phyloP scores from a whole-genome alignment of 1,140 invertebrate genomes.

The Trichogramma pretiosum region DNA sequence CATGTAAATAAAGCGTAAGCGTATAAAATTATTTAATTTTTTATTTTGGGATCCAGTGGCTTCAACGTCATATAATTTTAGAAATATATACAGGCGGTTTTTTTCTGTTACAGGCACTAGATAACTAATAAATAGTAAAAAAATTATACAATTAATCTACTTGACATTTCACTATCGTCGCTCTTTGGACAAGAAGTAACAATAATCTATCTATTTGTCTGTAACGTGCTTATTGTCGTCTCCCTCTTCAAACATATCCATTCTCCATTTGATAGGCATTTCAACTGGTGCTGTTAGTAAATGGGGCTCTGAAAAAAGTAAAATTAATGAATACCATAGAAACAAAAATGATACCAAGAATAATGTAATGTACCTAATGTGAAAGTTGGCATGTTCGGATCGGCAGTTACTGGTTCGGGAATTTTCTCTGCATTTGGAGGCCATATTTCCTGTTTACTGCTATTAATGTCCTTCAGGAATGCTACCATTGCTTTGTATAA shows the following conservation, averaged over 20 bases:
- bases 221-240: too few species aligned
- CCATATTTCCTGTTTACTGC: constrained; percentile 37
- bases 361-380: constrained; percentile 25
- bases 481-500: constrained; percentile 25
- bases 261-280: constrained; percentile 22
- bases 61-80: not conserved
- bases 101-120: not conserved
- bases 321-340: too few species aligned
- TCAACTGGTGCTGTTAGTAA: constrained; percentile 30
- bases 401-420: constrained; percentile 4
- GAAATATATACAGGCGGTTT: not conserved
- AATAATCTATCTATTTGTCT: constrained; percentile 3
- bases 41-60: too few species aligned
- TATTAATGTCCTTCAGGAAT: constrained; percentile 28
- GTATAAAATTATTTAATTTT: too few species aligned
- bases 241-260: constrained; percentile 30
- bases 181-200: too few species aligned
- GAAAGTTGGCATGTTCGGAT: constrained; percentile 5
- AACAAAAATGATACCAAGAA: constrained; percentile 22
- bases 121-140: not conserved
- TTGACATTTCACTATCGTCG: too few species aligned
- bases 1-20: constrained; percentile 22
- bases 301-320: constrained; percentile 33
- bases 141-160: constrained; percentile 8
- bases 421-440: not conserved